Percentiles rank a stretch among this genome's conserved stretches.
phyloP scores from a whole-genome alignment of 2,113 vertebrate genomes.

The Daboia siamensis region DNA sequence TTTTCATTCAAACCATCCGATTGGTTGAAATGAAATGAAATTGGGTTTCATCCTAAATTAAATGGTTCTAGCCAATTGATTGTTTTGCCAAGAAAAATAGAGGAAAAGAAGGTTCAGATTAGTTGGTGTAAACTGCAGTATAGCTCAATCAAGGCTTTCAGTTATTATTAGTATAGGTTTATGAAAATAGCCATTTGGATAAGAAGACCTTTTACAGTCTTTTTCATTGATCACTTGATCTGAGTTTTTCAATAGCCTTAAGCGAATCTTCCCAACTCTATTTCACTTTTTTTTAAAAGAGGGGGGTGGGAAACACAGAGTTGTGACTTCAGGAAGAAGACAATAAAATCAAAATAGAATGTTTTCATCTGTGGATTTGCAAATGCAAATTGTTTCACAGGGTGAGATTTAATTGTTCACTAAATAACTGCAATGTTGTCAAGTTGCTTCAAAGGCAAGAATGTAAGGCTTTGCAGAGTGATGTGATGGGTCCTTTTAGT shows the following conservation, averaged over 20 bases:
- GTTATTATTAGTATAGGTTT: background rate
- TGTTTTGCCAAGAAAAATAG: slow-evolving; percentile 6
- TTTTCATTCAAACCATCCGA: slow-evolving; percentile 6
- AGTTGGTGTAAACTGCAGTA: background rate
- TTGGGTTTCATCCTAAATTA: fast-evolving
- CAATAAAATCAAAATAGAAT: background rate
- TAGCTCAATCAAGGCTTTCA: background rate
- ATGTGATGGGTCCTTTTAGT: background rate
- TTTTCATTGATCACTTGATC: background rate
- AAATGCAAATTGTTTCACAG: background rate
- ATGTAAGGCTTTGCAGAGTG: background rate
- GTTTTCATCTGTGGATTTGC: background rate
- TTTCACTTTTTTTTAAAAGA: background rate
- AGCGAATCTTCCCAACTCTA: background rate
- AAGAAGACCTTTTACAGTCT: background rate
- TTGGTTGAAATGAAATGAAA: background rate
- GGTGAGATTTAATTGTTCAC: background rate
- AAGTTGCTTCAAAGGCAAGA: background rate
- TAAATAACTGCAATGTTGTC: background rate
- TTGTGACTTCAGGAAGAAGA: background rate
- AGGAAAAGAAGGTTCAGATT: background rate
- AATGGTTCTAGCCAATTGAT: background rate
- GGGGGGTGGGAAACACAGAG: background rate
- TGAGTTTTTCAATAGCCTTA: background rate
- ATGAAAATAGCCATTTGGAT: background rate